phyloP scores from a whole-genome alignment of 2,888 invertebrate species.

The Leucania comma region DNA sequence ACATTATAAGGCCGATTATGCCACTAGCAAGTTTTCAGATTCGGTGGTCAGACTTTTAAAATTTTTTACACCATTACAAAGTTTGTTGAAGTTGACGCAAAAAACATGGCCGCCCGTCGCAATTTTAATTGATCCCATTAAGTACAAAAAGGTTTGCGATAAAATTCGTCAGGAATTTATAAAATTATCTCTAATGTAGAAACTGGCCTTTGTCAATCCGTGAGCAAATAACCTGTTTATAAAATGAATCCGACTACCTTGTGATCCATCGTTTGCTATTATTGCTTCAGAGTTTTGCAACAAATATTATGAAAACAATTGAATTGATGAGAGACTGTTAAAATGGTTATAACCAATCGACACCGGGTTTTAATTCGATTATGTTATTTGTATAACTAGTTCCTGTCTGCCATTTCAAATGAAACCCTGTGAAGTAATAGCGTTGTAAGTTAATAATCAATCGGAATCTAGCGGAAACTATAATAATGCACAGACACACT shows the following conservation, averaged over 20 bases:
- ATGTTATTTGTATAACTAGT: too few relatives aligned
- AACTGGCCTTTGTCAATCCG: background rate
- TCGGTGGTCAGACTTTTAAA: background rate
- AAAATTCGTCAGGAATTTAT: conserved; percentile 1
- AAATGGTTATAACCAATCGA: background rate
- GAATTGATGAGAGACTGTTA: background rate
- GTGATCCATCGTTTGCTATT: background rate
- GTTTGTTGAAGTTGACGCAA: background rate
- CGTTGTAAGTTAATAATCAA: too few relatives aligned
- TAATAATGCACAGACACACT: too few relatives aligned
- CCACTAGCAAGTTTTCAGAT: too few relatives aligned
- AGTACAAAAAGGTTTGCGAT: background rate
- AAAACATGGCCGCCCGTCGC: background rate
- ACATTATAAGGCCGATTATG: too few relatives aligned
- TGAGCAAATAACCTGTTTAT: background rate
- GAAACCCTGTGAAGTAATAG: too few relatives aligned
- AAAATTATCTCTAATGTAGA: background rate
- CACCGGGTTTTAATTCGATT: too few relatives aligned
- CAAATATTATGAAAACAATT: too few relatives aligned
- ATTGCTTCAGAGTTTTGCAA: background rate
- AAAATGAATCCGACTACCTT: conserved; percentile 16
- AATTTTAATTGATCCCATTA: conserved; percentile 23
- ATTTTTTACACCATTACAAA: background rate
- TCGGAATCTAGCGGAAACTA: too few relatives aligned
- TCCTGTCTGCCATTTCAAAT: too few relatives aligned